Conservation (phyloP, 1,140 invertebrate species). For the Lepidurus arcticus region DNA sequence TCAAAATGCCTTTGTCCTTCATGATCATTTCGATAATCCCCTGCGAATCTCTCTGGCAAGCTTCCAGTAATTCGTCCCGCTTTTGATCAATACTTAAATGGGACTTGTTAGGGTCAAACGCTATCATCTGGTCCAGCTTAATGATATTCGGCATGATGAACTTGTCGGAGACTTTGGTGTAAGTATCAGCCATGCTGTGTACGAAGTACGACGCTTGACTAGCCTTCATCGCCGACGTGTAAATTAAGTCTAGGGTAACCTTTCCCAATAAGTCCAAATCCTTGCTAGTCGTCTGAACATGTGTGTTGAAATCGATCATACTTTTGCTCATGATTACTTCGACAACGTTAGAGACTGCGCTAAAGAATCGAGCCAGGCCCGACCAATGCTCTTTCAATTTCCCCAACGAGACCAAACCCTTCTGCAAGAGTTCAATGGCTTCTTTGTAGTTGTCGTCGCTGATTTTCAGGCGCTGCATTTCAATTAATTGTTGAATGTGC, state of each 20-base stretch:
- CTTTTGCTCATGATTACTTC: not conserved
- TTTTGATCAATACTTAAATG: not conserved
- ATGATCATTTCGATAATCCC: conserved; percentile 29
- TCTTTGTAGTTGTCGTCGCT: conserved; percentile 29
- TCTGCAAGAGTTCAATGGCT: conserved; percentile 24
- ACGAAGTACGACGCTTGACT: conserved; percentile 30
- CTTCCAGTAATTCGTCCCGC: conserved; percentile 5
- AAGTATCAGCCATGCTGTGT: conserved; percentile 29
- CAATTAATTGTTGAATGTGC: conserved; percentile 23
- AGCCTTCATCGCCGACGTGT: conserved; percentile 29
- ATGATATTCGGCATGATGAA: conserved; percentile 29
- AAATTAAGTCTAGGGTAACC: conserved; percentile 24
- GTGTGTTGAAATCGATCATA: conserved; percentile 26
- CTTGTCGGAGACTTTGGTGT: conserved; percentile 25
- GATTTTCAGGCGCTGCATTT: conserved; percentile 29
- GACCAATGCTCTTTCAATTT: conserved; percentile 28
- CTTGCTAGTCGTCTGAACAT: conserved; percentile 22
- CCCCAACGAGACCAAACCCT: conserved; percentile 21
- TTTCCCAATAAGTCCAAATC: not conserved
- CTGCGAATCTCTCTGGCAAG: conserved; percentile 23
- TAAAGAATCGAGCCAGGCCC: conserved; percentile 27
- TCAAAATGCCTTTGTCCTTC: conserved; percentile 8
- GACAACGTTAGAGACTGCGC: conserved; percentile 27
- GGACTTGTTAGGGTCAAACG: conserved; percentile 5
- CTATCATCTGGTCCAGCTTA: conserved; percentile 23